Evolutionary conservation across 2,888 invertebrate species (phyloP), one percentile per base, ranked within the genome.

Genomic region (Caenorhabditis virilis): DNA sequence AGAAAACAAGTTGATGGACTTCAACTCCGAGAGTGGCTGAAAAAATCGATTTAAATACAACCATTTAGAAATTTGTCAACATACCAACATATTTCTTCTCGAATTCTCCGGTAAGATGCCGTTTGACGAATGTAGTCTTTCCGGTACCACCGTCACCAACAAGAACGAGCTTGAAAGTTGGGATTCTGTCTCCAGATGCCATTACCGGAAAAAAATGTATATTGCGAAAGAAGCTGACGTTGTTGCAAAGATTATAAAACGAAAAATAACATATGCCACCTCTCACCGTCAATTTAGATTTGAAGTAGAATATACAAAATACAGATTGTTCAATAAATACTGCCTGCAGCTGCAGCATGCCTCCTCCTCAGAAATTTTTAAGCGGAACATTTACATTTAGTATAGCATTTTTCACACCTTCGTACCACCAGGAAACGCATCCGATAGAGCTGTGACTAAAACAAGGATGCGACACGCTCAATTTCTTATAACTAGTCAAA

Each of bases 71-170:
- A 11, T 1, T n/a, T 18, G 16, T 16, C 3, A 23, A 75, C 86
- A 77, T 79, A 87, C 87, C 87, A 70, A 98, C 97, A 85, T 99
- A 99, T 87, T 94, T 93, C 87, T 98, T 98, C 86, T 99, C 98
- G 85, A 99, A 99, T 87, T 98, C 98, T 85, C 98, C 98, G 81
- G 98, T 98, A 86, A 95, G 89, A 86, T 99, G 98, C 70, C 98
- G 89, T 87, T 98, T 99, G 41, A 99, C 97, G 84, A 99, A 99
- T 42, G 98, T 98, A 5, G 98, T 99, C 87, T 98, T 99, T 30
- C 98, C 98, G 73, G 95, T 97, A 86, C 98, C 98, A 83, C 98
- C 98, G 85, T 99, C 98, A 46, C 98, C 98, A 41, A 99, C 76
- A 22, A 74, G 74, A 42, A 74, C 76, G 35, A 76, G 73, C 68